These are phyloP conservation scores for Cydia strobilella DNA, from an alignment of 1,140 invertebrate genomes.

Conservation along the genomic window DNA sequence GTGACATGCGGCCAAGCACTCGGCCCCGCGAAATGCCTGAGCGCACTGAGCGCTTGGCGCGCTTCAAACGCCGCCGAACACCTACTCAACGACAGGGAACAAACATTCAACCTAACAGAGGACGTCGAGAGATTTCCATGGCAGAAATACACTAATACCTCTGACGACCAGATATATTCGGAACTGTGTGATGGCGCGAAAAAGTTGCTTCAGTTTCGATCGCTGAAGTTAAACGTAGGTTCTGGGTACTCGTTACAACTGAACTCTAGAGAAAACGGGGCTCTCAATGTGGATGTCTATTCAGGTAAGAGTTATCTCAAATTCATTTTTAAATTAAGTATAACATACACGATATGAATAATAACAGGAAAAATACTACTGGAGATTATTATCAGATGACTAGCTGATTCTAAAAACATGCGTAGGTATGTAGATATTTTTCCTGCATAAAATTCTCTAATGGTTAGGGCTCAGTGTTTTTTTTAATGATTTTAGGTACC, in stretches of 20 bases:
- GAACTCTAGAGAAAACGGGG: conserved; percentile 57
- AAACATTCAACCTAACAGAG: conserved; percentile 43
- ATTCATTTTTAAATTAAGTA: not conserved
- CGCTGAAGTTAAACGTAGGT: conserved; percentile 54
- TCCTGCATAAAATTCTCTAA: too few relatives aligned
- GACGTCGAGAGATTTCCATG: conserved; percentile 64
- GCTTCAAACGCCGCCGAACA: conserved; percentile 58
- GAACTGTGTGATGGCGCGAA: conserved; percentile 61
- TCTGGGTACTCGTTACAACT: conserved; percentile 60
- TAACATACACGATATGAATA: not conserved
- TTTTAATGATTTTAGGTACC: too few relatives aligned
- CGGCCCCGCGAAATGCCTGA: conserved; percentile 69
- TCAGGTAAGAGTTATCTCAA: conserved; percentile 57
- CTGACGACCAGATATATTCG: conserved; percentile 60
- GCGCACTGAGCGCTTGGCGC: conserved; percentile 66
- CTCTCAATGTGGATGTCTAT: conserved; percentile 64
- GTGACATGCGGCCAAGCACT: conserved; percentile 56
- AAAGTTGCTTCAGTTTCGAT: conserved; percentile 56
- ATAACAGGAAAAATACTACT: not conserved
- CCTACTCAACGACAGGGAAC: conserved; percentile 34
- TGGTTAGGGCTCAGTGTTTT: too few relatives aligned
- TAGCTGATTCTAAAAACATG: too few relatives aligned
- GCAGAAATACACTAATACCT: conserved; percentile 57
- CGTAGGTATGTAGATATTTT: too few relatives aligned
- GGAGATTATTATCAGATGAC: too few relatives aligned